A percentile compares a stretch with the other conserved stretches of the same genome.
phyloP scores from a whole-genome alignment of 1,140 invertebrate species.

The Drosophila nigrodunni region DNA sequence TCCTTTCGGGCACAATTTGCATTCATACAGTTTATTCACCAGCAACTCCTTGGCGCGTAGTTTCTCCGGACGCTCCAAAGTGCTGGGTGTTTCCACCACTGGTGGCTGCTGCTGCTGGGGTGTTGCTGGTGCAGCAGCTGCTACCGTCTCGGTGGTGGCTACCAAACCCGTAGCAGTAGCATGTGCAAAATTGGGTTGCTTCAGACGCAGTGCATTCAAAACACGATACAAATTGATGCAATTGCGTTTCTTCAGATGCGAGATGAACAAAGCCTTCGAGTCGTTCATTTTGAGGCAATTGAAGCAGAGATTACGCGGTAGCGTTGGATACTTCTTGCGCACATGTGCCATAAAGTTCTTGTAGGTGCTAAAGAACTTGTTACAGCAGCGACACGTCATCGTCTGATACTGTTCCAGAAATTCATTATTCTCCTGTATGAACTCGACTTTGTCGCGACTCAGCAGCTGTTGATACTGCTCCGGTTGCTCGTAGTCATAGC shows the following conservation, averaged over 20 bases:
- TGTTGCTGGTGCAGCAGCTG: conserved; percentile 7
- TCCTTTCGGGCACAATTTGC: conserved; percentile 78
- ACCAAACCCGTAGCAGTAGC: conserved; percentile 1
- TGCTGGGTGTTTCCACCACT: conserved; percentile 8
- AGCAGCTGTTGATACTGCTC: conserved; percentile 79
- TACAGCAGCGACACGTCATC: conserved; percentile 83
- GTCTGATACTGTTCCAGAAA: conserved; percentile 83
- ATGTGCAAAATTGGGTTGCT: conserved; percentile 46
- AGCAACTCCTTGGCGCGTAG: conserved; percentile 80
- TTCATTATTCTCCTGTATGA: conserved; percentile 79
- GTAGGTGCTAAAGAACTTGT: conserved; percentile 76
- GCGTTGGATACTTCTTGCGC: conserved; percentile 79
- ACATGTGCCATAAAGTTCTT: conserved; percentile 85
- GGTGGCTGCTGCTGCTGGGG: not conserved
- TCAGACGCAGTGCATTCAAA: conserved; percentile 62
- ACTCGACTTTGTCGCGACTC: conserved; percentile 76
- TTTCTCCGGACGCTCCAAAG: conserved; percentile 65
- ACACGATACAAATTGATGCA: conserved; percentile 82
- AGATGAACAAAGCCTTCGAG: conserved; percentile 83
- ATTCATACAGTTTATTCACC: conserved; percentile 83
- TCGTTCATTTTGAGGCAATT: conserved; percentile 84
- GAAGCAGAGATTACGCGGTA: conserved; percentile 83
- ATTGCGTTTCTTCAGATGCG: conserved; percentile 82
- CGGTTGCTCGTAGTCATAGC: conserved; percentile 80
- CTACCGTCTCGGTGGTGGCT: not conserved